Base-by-base conservation (phyloP, 30 jellyfish, hydroid and myxozoan species). In the Euphysa ruthae region DNA sequence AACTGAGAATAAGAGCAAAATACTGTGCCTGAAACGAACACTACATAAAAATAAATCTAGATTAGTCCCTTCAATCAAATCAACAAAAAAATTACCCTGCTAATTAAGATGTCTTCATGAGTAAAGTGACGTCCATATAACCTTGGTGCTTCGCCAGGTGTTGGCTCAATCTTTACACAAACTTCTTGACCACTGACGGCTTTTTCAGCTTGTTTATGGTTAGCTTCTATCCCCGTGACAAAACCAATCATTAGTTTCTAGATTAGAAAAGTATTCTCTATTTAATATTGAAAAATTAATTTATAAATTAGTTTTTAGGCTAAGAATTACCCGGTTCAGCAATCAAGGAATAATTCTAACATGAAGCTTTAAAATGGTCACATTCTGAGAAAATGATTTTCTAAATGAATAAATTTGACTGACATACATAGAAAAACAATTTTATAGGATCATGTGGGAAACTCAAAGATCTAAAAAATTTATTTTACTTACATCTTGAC, bases 71-170 rank as follows among this genome's bases (percentile, higher is more conserved):
- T n/a, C n/a, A n/a, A n/a, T n/a, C n/a, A n/a, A n/a, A n/a, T n/a
- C n/a, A n/a, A n/a, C n/a, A n/a, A n/a, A n/a, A n/a, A n/a, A n/a
- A n/a, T 8, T 56, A 92, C 99, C 86, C 76, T 92, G 88, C 96
- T 92, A 73, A 74, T 70, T 10, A 92, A 34, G 63, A 73, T 26
- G 58, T 92, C 99, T 61, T 80, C 95, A 57, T 83, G 92, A 18
- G 95, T 85, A 63, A 92, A 92, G 70, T 92, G 99, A 31, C 99
- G 96, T 49, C 96, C 99, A 70, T 56, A 83, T 93, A 92, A 74
- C 49, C 58, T 70, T 15, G 99, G 99, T 3, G 99, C 95, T 7
- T 92, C 99, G 0, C 96, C 99, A 24, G 93, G 71, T 2, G 79
- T 57, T 19, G 94, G 69, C 20, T 83, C 99, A 55, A 92, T 92